Evolutionary conservation across 2,888 invertebrate species (phyloP).

Genomic region (Rhamnusium bicolor): DNA sequence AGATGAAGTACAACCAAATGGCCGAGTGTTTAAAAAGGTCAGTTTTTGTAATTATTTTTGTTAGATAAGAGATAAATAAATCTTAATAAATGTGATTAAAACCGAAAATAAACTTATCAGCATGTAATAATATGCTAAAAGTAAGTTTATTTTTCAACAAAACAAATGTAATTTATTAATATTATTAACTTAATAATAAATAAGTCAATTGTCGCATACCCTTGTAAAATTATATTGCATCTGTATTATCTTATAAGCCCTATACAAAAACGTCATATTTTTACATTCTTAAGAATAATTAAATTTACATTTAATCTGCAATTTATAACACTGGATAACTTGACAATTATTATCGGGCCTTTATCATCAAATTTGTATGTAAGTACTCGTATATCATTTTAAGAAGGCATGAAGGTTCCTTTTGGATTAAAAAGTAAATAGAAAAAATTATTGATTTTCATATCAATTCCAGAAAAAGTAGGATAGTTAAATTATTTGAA

Average conservation of each 20-base stretch:
- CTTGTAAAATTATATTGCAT: background rate
- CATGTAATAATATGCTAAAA: no score
- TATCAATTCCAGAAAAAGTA: no score
- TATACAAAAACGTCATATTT: background rate
- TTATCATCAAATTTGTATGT: background rate
- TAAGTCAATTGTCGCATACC: background rate
- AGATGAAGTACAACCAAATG: slow-evolving; percentile 95
- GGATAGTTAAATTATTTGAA: no score
- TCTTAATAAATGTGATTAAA: no score
- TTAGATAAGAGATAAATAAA: background rate
- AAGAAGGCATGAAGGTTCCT: background rate
- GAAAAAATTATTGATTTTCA: background rate
- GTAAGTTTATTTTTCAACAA: no score
- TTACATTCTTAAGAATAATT: background rate
- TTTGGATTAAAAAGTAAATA: background rate
- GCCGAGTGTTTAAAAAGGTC: slow-evolving; percentile 93
- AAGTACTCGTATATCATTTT: no score
- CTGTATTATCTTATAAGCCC: background rate
- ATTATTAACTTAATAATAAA: background rate
- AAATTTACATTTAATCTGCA: background rate
- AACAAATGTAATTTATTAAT: background rate
- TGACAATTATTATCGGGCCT: background rate
- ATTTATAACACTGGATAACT: background rate
- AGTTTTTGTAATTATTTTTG: background rate
- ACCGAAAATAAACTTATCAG: no score